Evolutionary conservation across 2,113 vertebrate genomes (phyloP).

Genomic region (Madoqua kirkii): DNA sequence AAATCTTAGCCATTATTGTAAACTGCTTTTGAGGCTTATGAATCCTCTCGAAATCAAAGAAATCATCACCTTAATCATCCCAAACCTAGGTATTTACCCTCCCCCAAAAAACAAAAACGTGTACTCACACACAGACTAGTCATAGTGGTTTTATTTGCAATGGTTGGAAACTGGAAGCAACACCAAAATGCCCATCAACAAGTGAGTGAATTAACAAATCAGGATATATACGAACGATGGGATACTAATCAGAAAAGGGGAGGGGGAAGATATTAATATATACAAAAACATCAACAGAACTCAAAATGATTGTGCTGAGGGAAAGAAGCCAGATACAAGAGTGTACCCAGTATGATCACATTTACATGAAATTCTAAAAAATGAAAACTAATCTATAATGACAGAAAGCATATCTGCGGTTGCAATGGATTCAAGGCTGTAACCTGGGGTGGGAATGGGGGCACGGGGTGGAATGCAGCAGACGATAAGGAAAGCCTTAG

Average conservation of each 20-base stretch:
- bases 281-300: neutral
- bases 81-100: neutral
- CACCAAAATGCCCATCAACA: neutral
- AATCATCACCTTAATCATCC: neutral
- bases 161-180: neutral
- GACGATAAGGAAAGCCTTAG: neutral
- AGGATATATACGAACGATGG: neutral
- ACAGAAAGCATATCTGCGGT: neutral
- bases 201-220: neutral
- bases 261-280: neutral
- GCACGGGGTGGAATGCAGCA: neutral
- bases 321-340: neutral
- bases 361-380: slow-evolving; percentile 15
- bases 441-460: neutral
- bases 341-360: neutral
- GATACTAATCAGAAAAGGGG: neutral
- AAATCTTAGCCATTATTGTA: neutral
- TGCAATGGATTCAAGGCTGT: neutral
- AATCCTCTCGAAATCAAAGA: neutral
- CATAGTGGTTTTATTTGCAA: neutral
- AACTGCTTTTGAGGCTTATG: neutral
- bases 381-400: neutral
- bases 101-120: neutral
- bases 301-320: neutral
- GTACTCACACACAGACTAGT: neutral